Conservation (phyloP, 1,140 invertebrate species). For the Wasmannia auropunctata region DNA sequence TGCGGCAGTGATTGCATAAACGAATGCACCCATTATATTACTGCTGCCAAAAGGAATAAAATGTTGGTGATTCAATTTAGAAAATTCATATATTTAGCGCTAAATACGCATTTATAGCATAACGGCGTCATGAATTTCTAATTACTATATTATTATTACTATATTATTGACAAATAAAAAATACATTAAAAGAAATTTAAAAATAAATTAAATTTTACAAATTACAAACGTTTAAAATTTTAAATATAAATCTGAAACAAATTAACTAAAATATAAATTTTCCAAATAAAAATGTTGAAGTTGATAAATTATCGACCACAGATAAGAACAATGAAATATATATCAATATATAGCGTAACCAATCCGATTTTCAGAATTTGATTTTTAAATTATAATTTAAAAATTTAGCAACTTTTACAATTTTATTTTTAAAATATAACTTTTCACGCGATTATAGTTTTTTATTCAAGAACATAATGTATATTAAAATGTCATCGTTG, state of each 20-base stretch:
- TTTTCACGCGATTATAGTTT: not conserved
- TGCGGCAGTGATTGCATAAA: too few species aligned
- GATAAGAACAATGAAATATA: not conserved
- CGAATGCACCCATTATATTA: too few species aligned
- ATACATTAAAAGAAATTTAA: not conserved
- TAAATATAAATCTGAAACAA: not conserved
- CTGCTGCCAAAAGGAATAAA: not conserved
- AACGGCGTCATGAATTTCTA: too few species aligned
- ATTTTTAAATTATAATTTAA: too few species aligned
- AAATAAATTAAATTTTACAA: not conserved
- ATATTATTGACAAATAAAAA: too few species aligned
- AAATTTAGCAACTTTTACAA: not conserved
- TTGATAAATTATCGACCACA: not conserved
- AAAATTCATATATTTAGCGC: too few species aligned
- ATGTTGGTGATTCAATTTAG: not conserved
- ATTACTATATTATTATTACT: not conserved
- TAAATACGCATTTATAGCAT: too few species aligned
- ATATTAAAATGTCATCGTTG: not conserved
- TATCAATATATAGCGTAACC: not conserved
- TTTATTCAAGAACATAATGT: not conserved
- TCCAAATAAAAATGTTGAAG: too few species aligned
- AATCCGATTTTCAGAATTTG: not conserved
- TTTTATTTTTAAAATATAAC: not conserved
- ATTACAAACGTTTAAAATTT: not conserved
- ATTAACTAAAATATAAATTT: not conserved